Base-by-base conservation (phyloP, 2,113 vertebrate genomes). In the Pongo abelii region DNA sequence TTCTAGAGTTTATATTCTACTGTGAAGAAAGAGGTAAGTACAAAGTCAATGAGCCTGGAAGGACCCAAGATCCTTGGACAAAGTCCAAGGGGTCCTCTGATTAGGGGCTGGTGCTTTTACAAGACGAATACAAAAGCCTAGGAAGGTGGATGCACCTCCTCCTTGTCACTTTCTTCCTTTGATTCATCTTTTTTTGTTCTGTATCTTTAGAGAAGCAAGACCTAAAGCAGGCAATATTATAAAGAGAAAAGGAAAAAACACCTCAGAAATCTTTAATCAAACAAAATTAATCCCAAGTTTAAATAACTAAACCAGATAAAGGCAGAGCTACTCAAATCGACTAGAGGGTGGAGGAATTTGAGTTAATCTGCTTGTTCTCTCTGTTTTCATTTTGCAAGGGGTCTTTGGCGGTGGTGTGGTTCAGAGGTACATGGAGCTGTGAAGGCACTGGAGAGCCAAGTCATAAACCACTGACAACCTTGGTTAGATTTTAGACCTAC, bases 71-170 rank as follows among this genome's bases (percentile, higher is more conserved):
- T 0, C 50, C 64, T 1, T 23, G 40, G 12, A 46, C 64, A 59
- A 23, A 77, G 16, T 0, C 17, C 46, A 40, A 13, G 70, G 5
- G 3, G 59, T 50, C 35, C n/a, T 1, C 9, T 1, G 11, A 17
- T 3, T 55, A 23, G 32, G 16, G 35, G 18, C 0, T 3, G 13
- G 8, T 5, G 10, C 52, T 55, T 64, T 43, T 23, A 4, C 3
- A 3, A 12, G 4, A 2, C 35, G 13, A 0, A 0, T 4, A 25
- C 20, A 18, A 25, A 35, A 23, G 9, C 40, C 48, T n/a, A 3
- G 8, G 30, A 7, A 14, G 20, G 13, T 5, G 11, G 18, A 25
- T 14, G 2, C 7, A 14, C 6, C 59, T 55, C 8, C n/a, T 52
- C 48, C 0, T 30, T 20, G 4, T n/a, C 69, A 30, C 27, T 50